Conservation (phyloP, 1,140 invertebrate species). For the Diploscapter pachys region DNA sequence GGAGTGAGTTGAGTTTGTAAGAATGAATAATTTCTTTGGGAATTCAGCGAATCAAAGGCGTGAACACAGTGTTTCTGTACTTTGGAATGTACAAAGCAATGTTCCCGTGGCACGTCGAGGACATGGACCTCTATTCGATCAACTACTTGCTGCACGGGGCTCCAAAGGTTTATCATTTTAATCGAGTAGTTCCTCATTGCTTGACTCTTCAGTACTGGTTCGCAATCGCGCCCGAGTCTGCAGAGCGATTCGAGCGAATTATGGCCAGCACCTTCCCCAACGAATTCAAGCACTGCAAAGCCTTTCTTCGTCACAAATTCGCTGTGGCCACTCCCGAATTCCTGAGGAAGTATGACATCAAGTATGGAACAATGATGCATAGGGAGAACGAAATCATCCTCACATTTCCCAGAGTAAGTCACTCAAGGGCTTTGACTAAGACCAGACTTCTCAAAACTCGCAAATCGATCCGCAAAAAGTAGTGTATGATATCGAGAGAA, state of each 20-base stretch:
- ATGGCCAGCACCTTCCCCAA: constrained; percentile 66
- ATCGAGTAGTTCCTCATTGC: background rate
- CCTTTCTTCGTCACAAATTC: constrained; percentile 96
- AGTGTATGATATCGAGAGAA: too few species aligned
- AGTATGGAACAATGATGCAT: constrained; percentile 90
- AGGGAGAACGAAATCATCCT: constrained; percentile 96
- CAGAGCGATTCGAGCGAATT: constrained; percentile 77
- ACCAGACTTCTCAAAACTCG: background rate
- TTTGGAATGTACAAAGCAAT: constrained; percentile 99
- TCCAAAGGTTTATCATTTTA: constrained; percentile 35
- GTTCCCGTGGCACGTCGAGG: constrained; percentile 99
- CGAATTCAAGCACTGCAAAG: constrained; percentile 75
- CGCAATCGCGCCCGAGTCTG: constrained; percentile 87
- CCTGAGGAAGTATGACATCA: constrained; percentile 86
- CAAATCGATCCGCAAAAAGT: too few species aligned
- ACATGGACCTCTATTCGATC: constrained; percentile 98
- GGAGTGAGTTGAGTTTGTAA: background rate
- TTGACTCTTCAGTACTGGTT: constrained; percentile 66
- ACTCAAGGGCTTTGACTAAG: background rate
- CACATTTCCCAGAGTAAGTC: constrained; percentile 75
- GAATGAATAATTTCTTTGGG: background rate
- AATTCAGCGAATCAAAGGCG: constrained; percentile 78
- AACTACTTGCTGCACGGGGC: constrained; percentile 91
- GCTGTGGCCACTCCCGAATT: constrained; percentile 90
- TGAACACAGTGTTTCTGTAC: constrained; percentile 97